Evolutionary conservation across 1,140 invertebrate genomes (phyloP), one percentile per base, ranked within the genome.

Genomic region (Drosophila arizonae): DNA sequence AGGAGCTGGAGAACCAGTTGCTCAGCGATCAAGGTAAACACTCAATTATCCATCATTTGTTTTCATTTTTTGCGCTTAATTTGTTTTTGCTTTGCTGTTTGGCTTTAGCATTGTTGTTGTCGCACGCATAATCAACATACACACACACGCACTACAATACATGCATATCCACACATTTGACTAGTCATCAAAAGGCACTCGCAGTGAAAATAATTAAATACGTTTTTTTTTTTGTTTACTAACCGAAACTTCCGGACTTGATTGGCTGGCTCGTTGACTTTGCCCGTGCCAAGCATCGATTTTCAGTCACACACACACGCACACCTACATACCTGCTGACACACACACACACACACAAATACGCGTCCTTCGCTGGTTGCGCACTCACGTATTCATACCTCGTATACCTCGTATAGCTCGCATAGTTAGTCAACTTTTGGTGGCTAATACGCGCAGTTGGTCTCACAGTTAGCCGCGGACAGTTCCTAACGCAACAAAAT

Each of bases 11-110:
- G 57, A 93, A 94, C 13, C 93, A 95, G 69, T 95, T 96, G 93
- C 92, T 96, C 50, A 94, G 93, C 39, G 95, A 96, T 92, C 95
- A 96, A 95, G 95, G 95, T 96, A 94, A 52, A 77, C 36, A 21
- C 4, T 43, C 24, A 61, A 55, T 72, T 13, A 13, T 61, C 15
- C 45, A 24, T 4, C 5, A 4, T 8, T 6, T 3, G 0, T 36
- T 36, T 39, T 11, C 13, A 30, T 30, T 6, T 30, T 3, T 30
- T 30, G 28, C 11, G 33, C 33, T 11, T 39, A 3, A 46, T 13
- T n/a, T 56, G 55, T 11, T 51, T 67, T 76, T 67, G 57, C 69
- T 76, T 76, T 64, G 62, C 45, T 72, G 24, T 39, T 46, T 70
- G 58, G 70, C 70, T 81, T 81, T 81, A 45, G 24, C 64, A 76